These are phyloP conservation scores for Lepus oiostolus DNA, from an alignment of 2,797 vertebrate species.

Conservation along the genomic window DNA sequence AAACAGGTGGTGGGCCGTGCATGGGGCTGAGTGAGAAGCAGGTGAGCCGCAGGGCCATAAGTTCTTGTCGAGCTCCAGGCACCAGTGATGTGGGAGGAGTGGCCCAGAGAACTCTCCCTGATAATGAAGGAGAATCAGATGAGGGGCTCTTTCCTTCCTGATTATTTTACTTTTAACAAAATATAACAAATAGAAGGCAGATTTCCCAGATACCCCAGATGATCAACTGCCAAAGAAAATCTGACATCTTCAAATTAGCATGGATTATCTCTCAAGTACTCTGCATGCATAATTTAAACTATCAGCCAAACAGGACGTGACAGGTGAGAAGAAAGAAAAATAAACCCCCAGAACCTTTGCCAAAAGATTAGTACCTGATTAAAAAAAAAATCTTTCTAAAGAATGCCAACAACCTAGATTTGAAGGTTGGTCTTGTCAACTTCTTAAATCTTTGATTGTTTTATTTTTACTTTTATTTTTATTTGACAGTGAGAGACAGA, in stretches of 20 bases:
- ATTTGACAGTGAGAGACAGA: too few relatives aligned
- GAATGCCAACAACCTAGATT: conserved; percentile 29
- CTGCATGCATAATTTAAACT: conserved; percentile 27
- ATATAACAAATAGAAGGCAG: background rate
- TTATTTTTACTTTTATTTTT: too few relatives aligned
- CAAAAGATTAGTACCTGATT: background rate
- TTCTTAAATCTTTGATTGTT: conserved; percentile 11
- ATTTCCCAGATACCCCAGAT: background rate
- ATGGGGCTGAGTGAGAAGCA: background rate
- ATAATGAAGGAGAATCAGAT: background rate
- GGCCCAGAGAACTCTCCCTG: background rate
- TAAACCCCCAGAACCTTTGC: background rate
- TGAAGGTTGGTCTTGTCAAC: background rate
- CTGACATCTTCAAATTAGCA: conserved; percentile 3
- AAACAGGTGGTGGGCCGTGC: background rate
- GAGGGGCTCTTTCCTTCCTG: background rate
- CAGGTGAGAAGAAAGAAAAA: background rate
- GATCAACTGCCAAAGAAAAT: background rate
- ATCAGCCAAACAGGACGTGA: background rate
- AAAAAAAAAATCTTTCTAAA: conserved; percentile 57
- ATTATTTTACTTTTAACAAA: conserved; percentile 33
- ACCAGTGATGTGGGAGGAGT: background rate
- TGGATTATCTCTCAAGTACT: background rate
- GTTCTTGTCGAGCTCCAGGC: background rate
- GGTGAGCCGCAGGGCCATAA: background rate